Conservation (phyloP, 2,888 invertebrate species). For the Andricus curvator region DNA sequence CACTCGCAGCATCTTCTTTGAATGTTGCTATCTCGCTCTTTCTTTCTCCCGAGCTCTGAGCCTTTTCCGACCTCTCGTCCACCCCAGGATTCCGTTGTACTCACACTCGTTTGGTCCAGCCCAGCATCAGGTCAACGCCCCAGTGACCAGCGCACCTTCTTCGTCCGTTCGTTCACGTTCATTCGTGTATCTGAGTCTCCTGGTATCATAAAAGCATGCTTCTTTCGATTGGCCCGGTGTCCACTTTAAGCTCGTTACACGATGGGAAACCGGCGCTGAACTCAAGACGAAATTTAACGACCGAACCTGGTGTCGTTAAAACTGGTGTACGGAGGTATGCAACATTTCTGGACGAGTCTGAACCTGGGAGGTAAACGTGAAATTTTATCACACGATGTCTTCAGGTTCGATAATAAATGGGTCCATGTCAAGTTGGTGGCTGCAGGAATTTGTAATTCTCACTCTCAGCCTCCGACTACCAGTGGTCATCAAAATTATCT, state of each 20-base stretch:
- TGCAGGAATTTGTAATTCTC: background rate
- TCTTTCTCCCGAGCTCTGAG: constrained; percentile 3
- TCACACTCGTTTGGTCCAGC: constrained; percentile 71
- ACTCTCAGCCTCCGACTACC: background rate
- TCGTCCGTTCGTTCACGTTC: constrained; percentile 55
- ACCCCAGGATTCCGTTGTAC: constrained; percentile 54
- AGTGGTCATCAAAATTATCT: too few species aligned
- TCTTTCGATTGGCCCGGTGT: constrained; percentile 39
- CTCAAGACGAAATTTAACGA: constrained; percentile 37
- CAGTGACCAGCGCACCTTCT: constrained; percentile 76
- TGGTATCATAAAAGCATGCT: constrained; percentile 7
- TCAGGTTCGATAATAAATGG: constrained; percentile 16
- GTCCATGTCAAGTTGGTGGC: background rate
- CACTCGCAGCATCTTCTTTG: constrained; percentile 5
- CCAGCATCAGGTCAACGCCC: constrained; percentile 76
- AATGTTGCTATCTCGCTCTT: constrained; percentile 2
- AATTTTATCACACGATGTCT: constrained; percentile 28
- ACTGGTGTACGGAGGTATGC: constrained; percentile 11
- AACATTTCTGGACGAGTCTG: constrained; percentile 32
- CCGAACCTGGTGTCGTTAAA: constrained; percentile 32
- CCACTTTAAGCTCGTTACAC: constrained; percentile 40
- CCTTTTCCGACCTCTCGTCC: constrained; percentile 40
- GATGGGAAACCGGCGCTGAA: constrained; percentile 32
- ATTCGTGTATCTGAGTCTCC: constrained; percentile 22
- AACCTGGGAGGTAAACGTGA: constrained; percentile 12